Evolutionary conservation across 2,888 invertebrate species (phyloP).

Genomic region (Ferdinandea cuprea): DNA sequence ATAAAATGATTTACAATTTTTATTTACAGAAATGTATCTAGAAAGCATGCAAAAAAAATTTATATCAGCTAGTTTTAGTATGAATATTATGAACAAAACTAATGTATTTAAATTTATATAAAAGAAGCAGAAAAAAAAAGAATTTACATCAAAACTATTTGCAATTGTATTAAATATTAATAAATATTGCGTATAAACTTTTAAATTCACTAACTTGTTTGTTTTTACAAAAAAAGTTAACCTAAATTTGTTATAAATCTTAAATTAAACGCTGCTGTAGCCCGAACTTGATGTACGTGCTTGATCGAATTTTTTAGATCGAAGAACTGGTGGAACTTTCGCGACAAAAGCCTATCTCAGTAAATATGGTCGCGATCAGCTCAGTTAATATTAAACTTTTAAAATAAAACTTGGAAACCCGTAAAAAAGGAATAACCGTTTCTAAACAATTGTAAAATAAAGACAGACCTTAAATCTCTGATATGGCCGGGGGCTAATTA

Average conservation of each 20-base stretch:
- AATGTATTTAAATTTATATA: constrained; percentile 69
- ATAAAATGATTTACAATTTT: constrained; percentile 31
- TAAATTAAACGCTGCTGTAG: no score
- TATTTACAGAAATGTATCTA: constrained; percentile 57
- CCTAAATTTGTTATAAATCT: background rate
- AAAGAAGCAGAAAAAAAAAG: constrained; percentile 36
- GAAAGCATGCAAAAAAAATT: constrained; percentile 39
- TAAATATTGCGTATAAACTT: constrained; percentile 66
- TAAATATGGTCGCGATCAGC: no score
- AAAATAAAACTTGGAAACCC: no score
- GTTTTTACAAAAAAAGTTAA: background rate
- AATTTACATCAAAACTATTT: constrained; percentile 69
- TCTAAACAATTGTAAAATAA: no score
- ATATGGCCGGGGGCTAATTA: no score
- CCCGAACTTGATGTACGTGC: no score
- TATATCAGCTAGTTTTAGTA: constrained; percentile 63
- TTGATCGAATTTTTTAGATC: no score
- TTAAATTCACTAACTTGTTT: constrained; percentile 21
- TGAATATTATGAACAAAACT: constrained; percentile 56
- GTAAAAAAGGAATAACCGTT: no score
- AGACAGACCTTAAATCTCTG: no score
- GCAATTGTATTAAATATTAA: constrained; percentile 72
- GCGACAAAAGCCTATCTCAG: no score
- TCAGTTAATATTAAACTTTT: no score
- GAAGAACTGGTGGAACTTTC: no score